Conservation (phyloP, 2,797 vertebrate genomes). For the Microctenopoma stevenorrisi region DNA sequence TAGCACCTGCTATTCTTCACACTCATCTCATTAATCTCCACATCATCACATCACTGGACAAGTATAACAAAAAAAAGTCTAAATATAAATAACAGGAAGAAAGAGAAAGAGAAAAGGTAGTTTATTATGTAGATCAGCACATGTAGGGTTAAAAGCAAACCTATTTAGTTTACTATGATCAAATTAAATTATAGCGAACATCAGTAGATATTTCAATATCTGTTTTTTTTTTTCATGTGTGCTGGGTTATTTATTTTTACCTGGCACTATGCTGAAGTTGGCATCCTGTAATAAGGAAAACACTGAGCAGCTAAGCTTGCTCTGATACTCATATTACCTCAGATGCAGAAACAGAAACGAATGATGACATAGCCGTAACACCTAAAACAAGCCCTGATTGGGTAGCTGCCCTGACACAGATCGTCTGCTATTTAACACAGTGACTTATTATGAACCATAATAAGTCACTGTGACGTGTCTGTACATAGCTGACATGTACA, state of each 20-base stretch:
- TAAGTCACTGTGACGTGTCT: conserved; percentile 27
- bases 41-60: neutral
- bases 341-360: conserved; percentile 36
- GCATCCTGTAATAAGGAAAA: conserved; percentile 46
- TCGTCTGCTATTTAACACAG: conserved; percentile 10
- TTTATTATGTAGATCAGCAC: neutral
- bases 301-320: conserved; percentile 30
- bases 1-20: conserved; percentile 43
- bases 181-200: conserved; percentile 7
- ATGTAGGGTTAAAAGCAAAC: neutral
- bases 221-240: conserved; percentile 3
- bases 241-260: conserved; percentile 31
- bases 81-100: neutral
- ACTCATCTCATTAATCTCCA: conserved; percentile 21
- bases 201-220: neutral
- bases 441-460: neutral
- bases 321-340: conserved; percentile 52
- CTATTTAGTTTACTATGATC: neutral
- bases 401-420: conserved; percentile 18
- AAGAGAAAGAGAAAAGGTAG: neutral
- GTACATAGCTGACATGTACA: conserved; percentile 59
- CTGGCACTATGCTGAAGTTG: conserved; percentile 50
- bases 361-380: conserved; percentile 32
- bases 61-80: neutral
- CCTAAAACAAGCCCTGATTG: conserved; percentile 29